Conservation (phyloP, 2,888 invertebrate species). For the Exephanes ischioxanthus region DNA sequence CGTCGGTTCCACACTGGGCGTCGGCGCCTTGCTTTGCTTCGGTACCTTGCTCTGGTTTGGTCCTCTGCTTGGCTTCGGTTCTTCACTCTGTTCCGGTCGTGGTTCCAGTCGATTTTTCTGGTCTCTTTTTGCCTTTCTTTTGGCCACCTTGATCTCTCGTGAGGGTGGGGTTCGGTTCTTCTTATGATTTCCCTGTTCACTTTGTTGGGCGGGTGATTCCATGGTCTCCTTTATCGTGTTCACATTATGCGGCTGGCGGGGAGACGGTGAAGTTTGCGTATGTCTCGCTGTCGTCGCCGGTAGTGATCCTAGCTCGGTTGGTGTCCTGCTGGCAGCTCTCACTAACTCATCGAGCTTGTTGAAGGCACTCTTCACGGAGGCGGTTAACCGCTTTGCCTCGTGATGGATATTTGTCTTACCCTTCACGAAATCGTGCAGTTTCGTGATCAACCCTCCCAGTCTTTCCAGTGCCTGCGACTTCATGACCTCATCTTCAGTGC, state of each 20-base stretch:
- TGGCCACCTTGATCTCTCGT: not conserved
- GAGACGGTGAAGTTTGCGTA: not conserved
- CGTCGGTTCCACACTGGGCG: not conserved
- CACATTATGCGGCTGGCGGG: not conserved
- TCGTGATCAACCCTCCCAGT: not conserved
- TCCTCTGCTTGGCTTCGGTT: not conserved
- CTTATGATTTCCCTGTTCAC: not conserved
- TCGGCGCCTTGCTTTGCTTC: not conserved
- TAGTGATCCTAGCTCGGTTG: not conserved
- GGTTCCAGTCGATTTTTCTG: not conserved
- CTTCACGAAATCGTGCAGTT: conserved; percentile 14
- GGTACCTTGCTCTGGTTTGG: not conserved
- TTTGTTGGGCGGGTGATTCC: not conserved
- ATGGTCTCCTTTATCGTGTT: not conserved
- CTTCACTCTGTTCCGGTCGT: not conserved
- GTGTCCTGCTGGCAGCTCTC: too few relatives aligned
- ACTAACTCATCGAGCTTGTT: conserved; percentile 4
- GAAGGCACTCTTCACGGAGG: conserved; percentile 14
- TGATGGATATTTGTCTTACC: conserved; percentile 14
- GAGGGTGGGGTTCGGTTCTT: not conserved
- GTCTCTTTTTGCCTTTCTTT: not conserved
- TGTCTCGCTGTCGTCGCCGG: not conserved
- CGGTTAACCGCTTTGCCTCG: not conserved
- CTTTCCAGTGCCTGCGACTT: not conserved
- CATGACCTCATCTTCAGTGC: too few relatives aligned